phyloP scores from a whole-genome alignment of 2,113 vertebrate species.

The Callipepla californica region DNA sequence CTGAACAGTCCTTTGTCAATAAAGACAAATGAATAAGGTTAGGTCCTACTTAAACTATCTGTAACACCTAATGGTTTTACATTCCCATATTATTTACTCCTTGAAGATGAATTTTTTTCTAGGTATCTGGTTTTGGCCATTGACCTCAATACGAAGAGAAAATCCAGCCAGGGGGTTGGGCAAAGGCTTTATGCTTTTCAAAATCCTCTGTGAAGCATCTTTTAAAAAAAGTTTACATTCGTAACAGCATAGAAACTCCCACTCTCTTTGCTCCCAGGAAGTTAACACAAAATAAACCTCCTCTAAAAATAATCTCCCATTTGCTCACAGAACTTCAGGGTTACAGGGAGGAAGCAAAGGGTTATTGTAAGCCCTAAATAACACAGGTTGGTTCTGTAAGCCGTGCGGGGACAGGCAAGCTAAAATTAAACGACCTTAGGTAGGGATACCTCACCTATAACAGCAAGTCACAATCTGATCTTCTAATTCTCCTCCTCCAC shows the following conservation, averaged over 20 bases:
- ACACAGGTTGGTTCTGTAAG: neutral
- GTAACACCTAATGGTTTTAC: neutral
- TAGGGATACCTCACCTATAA: slow-evolving; percentile 28
- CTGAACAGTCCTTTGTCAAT: neutral
- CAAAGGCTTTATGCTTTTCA: neutral
- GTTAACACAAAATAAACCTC: neutral
- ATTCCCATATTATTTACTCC: neutral
- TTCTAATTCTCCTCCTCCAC: slow-evolving; percentile 36
- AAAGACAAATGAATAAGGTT: neutral
- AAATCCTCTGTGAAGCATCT: neutral
- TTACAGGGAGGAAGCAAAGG: neutral
- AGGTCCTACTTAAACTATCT: neutral
- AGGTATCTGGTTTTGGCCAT: neutral
- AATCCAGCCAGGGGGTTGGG: neutral
- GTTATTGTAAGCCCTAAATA: slow-evolving; percentile 2
- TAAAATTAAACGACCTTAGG: slow-evolving; percentile 60
- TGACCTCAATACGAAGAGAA: neutral
- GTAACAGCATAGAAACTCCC: neutral
- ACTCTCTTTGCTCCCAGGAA: neutral
- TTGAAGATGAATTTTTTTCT: neutral
- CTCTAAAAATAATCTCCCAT: slow-evolving; percentile 7
- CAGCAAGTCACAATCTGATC: neutral
- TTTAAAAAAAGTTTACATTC: neutral
- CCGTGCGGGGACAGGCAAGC: neutral
- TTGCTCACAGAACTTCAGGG: slow-evolving; percentile 9